Evolutionary conservation across 1,140 invertebrate species (phyloP).

Genomic region (Manduca sexta): DNA sequence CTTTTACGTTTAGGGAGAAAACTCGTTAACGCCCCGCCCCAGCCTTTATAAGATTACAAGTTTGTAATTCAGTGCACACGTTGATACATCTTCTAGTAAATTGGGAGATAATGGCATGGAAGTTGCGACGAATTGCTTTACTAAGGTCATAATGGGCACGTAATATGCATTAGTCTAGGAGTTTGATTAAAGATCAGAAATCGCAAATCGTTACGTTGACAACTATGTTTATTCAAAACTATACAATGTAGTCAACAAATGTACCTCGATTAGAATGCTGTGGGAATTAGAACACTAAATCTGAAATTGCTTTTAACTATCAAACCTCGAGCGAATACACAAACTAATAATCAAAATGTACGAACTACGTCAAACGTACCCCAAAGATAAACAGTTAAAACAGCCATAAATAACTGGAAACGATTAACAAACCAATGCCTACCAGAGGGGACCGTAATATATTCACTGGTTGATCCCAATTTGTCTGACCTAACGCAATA

Average conservation of each 20-base stretch:
- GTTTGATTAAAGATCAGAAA: too few species aligned
- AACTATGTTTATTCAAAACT: too few species aligned
- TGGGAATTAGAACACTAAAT: too few species aligned
- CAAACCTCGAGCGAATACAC: not conserved
- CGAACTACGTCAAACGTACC: slow-evolving; percentile 19
- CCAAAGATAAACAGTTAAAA: slow-evolving; percentile 47
- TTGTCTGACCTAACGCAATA: slow-evolving; percentile 69
- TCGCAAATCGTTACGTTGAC: too few species aligned
- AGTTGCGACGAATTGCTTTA: too few species aligned
- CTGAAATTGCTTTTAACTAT: too few species aligned
- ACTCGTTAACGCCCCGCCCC: slow-evolving; percentile 16
- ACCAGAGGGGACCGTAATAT: slow-evolving; percentile 59
- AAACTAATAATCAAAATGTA: not conserved
- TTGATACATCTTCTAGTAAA: too few species aligned
- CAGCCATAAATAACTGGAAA: slow-evolving; percentile 60
- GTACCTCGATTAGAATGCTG: too few species aligned
- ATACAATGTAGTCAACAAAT: too few species aligned
- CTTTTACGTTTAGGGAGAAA: slow-evolving; percentile 8
- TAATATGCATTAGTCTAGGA: too few species aligned
- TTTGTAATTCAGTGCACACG: slow-evolving; percentile 8
- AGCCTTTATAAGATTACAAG: slow-evolving; percentile 18
- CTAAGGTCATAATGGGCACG: too few species aligned
- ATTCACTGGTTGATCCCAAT: slow-evolving; percentile 67
- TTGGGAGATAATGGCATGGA: too few species aligned
- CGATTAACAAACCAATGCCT: slow-evolving; percentile 67